Percentiles rank a stretch among this genome's conserved stretches.
These are phyloP conservation scores for Acanthosepion esculentum DNA, from an alignment of 2,888 invertebrate species.

Conservation along the genomic window DNA sequence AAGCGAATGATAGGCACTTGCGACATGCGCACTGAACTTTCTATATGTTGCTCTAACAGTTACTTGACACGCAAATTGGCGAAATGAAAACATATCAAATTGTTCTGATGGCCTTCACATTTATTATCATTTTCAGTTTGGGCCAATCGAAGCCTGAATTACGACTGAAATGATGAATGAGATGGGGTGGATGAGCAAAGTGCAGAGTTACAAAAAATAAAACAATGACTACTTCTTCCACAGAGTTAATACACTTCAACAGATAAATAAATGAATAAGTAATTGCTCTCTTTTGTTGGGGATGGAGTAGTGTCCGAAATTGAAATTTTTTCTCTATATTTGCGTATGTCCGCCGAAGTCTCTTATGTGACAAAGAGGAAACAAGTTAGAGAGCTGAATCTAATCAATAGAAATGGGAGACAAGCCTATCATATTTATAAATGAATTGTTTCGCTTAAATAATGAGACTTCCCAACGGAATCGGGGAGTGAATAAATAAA, in stretches of 20 bases:
- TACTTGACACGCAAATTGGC: not conserved
- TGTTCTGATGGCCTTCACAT: constrained; percentile 22
- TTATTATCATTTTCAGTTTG: constrained; percentile 18
- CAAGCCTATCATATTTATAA: too few species aligned
- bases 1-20: not conserved
- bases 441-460: too few species aligned
- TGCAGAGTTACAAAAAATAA: not conserved
- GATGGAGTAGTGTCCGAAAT: too few species aligned
- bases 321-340: too few species aligned
- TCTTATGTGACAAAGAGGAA: too few species aligned
- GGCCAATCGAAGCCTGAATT: not conserved
- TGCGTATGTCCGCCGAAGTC: too few species aligned
- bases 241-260: not conserved
- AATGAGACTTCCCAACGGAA: too few species aligned
- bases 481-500: too few species aligned
- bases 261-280: not conserved
- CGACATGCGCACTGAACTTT: not conserved
- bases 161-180: not conserved
- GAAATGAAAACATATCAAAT: not conserved
- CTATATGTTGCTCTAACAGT: not conserved
- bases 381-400: too few species aligned
- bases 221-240: not conserved
- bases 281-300: not conserved
- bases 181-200: not conserved
- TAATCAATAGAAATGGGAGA: too few species aligned